Percentiles rank a stretch among this genome's conserved stretches.
Conservation (phyloP, 2,888 invertebrate species). For the Branchellion lobata region DNA sequence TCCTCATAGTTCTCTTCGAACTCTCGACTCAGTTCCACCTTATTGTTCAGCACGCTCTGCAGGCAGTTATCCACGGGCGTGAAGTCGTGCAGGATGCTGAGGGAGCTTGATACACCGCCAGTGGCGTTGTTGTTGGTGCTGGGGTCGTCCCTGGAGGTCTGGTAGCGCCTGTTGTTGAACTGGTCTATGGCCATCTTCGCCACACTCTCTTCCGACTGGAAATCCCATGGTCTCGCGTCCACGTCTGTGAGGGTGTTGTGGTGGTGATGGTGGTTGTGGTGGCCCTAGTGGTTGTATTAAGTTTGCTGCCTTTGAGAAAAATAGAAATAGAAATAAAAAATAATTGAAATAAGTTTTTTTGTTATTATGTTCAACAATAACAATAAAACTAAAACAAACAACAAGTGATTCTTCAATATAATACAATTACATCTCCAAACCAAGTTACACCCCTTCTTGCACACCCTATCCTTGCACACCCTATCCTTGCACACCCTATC, state of each 20-base stretch:
- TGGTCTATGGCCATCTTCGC: slow-evolving; percentile 89
- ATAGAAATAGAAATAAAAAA: background rate
- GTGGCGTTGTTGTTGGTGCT: slow-evolving; percentile 56
- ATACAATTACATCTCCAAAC: too few species aligned
- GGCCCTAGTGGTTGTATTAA: too few species aligned
- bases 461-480: too few species aligned
- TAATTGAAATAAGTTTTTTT: background rate
- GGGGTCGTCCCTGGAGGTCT: background rate
- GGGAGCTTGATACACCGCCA: slow-evolving; percentile 78
- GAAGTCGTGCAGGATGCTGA: slow-evolving; percentile 66
- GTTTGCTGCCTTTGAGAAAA: too few species aligned
- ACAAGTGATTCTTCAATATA: too few species aligned
- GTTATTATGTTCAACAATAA: background rate
- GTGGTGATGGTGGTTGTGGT: too few species aligned
- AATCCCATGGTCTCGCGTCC: slow-evolving; percentile 96
- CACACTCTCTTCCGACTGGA: slow-evolving; percentile 90
- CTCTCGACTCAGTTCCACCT: slow-evolving; percentile 82
- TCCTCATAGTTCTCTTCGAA: slow-evolving; percentile 72
- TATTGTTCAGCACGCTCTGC: slow-evolving; percentile 76
- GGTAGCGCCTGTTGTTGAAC: slow-evolving; percentile 88
- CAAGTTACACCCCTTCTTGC: too few species aligned
- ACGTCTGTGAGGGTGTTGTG: slow-evolving; percentile 73
- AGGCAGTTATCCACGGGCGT: slow-evolving; percentile 77
- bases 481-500: too few species aligned
- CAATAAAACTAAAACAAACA: too few species aligned